These are phyloP conservation scores for Eonycteris spelaea DNA, from an alignment of 2,113 vertebrate genomes.

Conservation along the genomic window DNA sequence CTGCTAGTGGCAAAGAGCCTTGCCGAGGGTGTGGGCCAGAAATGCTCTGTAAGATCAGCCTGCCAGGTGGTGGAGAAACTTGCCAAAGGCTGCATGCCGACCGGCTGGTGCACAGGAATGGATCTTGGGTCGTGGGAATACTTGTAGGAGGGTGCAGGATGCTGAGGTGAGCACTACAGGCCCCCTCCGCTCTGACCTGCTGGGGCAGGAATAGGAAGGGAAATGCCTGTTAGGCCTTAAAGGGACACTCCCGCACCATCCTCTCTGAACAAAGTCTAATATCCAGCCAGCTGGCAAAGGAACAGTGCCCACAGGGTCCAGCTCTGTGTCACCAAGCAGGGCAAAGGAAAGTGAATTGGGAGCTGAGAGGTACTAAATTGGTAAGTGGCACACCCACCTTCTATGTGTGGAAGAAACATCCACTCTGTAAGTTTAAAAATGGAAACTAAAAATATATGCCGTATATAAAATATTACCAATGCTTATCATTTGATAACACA, in stretches of 20 bases:
- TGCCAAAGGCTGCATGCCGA: not conserved
- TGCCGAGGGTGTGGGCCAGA: not conserved
- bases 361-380: not conserved
- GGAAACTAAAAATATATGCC: not conserved
- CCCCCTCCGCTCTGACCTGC: not conserved
- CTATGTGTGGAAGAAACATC: not conserved
- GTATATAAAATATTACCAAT: not conserved
- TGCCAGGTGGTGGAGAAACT: not conserved
- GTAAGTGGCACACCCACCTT: not conserved
- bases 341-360: not conserved
- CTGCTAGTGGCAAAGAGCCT: not conserved
- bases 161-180: not conserved
- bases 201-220: not conserved
- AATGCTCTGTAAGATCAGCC: not conserved
- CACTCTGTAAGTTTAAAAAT: not conserved
- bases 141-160: not conserved
- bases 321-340: not conserved
- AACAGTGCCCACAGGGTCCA: not conserved
- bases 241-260: not conserved
- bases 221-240: not conserved
- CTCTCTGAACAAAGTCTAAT: not conserved
- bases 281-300: not conserved
- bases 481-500: not conserved
- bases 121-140: not conserved
- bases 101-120: not conserved